Base-by-base conservation (phyloP, 2,113 vertebrate species). In the Neodon shergylaensis region DNA sequence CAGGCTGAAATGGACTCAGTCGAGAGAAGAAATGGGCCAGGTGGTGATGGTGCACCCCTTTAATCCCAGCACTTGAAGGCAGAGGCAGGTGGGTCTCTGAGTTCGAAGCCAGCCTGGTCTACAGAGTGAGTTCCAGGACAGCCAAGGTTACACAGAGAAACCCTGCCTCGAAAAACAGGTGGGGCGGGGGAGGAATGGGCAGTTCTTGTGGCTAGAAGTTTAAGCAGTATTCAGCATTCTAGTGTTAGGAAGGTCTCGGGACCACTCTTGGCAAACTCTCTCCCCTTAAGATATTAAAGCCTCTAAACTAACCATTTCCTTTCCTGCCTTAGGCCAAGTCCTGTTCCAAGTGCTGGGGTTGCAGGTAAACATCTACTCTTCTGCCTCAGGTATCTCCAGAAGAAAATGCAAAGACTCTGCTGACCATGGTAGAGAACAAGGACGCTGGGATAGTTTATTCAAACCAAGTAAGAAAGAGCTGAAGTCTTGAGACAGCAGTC, bases 141-240 rank as follows among this genome's bases (percentile, higher is more conserved):
- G 65, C 65, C 65, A 66, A 31, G 12, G 28, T 11, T n/a, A n/a
- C 33, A 19, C 14, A 70, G 33, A 16, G 33, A 70, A n/a, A 36
- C 66, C 33, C 5, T 70, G 33, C 36, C 66, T 66, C 28, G 1
- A 33, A 54, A 54, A 54, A 54, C 10, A 22, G 21, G 10, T 1
- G 11, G 11, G 14, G 5, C 1, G 33, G 33, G 16, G 7, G 17
- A 68, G 31, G 33, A 82, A 61, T 26, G 52, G 36, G 22, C 11
- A 0, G 22, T 92, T 85, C n/a, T 21, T n/a, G 5, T 39, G 22
- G 49, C 3, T 28, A 42, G 74, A 72, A 90, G 16, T 22, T 47
- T 12, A 42, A 73, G n/a, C 91, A 88, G n/a, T 4, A 22, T 0
- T 0, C 88, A 84, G n/a, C 8, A 28, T 0, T 0, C 54, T 36